phyloP scores from a whole-genome alignment of 2,797 vertebrate species.

The Eurystomus glaucurus region DNA sequence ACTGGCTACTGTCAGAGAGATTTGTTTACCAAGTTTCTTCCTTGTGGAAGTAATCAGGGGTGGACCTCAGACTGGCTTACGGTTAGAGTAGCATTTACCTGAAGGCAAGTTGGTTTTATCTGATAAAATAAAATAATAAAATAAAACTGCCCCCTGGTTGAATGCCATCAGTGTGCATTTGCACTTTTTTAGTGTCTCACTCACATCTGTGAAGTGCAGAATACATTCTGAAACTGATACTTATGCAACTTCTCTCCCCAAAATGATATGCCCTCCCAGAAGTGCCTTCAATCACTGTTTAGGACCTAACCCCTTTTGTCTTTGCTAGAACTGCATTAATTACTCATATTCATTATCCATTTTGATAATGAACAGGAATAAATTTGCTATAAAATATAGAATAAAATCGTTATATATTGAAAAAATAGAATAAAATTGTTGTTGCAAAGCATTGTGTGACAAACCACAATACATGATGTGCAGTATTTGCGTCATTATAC shows the following conservation, averaged over 20 bases:
- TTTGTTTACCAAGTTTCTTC: background rate
- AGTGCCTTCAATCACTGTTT: background rate
- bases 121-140: background rate
- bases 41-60: background rate
- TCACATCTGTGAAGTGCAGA: background rate
- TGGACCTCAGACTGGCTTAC: background rate
- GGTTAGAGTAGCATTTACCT: background rate
- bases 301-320: rapidly evolving
- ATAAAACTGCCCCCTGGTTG: background rate
- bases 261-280: background rate
- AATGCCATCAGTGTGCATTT: background rate
- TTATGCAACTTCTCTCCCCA: background rate
- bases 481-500: background rate
- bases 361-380: background rate
- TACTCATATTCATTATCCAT: background rate
- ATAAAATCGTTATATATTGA: too few relatives aligned
- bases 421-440: too few relatives aligned
- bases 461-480: background rate
- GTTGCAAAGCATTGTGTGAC: background rate
- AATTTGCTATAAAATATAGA: too few relatives aligned
- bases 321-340: background rate
- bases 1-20: background rate
- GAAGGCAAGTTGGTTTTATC: background rate
- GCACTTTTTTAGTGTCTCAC: background rate
- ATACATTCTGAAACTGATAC: background rate